Percentiles rank a stretch among this genome's conserved stretches.
These are phyloP conservation scores for Camponotus floridanus DNA, from an alignment of 1,140 invertebrate genomes.

Conservation along the genomic window DNA sequence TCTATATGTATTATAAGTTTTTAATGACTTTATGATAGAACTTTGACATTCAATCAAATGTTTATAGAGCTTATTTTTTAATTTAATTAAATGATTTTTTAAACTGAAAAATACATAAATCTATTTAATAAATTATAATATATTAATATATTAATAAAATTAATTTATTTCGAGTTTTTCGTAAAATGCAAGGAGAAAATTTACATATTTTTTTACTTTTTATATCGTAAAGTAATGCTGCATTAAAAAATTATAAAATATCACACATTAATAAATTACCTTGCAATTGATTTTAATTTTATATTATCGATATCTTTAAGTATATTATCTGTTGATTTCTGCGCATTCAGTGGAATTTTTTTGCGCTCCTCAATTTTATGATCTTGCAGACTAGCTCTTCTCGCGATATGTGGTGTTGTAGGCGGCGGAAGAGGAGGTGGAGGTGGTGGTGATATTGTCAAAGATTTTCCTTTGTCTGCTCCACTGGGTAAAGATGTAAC, in stretches of 20 bases:
- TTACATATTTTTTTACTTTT: neutral
- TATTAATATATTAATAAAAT: neutral
- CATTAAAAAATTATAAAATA: neutral
- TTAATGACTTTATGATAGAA: no score
- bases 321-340: slow-evolving; percentile 83
- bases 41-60: neutral
- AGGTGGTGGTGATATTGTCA: slow-evolving; percentile 70
- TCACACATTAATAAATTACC: slow-evolving; percentile 69
- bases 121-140: neutral
- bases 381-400: slow-evolving; percentile 84
- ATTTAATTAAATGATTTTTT: neutral
- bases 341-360: slow-evolving; percentile 76
- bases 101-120: neutral
- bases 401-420: slow-evolving; percentile 84
- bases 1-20: no score
- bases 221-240: no score
- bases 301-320: slow-evolving; percentile 82
- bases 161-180: neutral
- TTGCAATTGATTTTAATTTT: slow-evolving; percentile 82
- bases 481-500: slow-evolving; percentile 76
- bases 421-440: slow-evolving; percentile 82
- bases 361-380: slow-evolving; percentile 82
- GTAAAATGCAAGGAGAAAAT: neutral
- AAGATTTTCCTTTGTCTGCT: slow-evolving; percentile 64
- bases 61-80: neutral